Evolutionary conservation across 2,888 invertebrate species (phyloP), one percentile per base, ranked within the genome.

Genomic region (Eristalis pertinax): DNA sequence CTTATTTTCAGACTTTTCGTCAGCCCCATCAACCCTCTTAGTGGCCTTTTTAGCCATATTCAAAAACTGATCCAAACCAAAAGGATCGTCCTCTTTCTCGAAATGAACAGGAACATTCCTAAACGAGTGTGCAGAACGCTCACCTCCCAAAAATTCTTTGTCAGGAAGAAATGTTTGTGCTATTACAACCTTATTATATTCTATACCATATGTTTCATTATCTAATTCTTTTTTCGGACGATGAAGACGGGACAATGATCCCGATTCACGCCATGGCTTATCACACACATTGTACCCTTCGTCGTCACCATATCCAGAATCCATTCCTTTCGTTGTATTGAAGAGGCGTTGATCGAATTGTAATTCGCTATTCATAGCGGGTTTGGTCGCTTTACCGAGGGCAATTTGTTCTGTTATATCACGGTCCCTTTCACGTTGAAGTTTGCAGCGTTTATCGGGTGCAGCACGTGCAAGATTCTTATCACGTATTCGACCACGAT

Each of bases 361-460:
- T 0, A 96, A 95, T 91, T 98, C 99, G 0, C 96, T 96, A 7
- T 95, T 95, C 10, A 94, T 93, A 13, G 94, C 93, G 4, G 95
- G 95, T 91, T 97, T 96, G 0, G 98, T 96, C 0, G 99, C 99
- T 93, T 99, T 93, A 0, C 99, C 99, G 15, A 99, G 94, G 0
- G 99, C 99, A 89, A 99, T 99, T 94, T 99, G 98, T 92, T 99
- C 99, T 10, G 98, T 99, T 81, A 99, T 98, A 91, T 99, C 99
- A 4, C 99, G 95, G 90, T 99, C 99, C 2, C 98, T 95, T 91
- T 98, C 98, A 60, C 97, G 95, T 90, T 97, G 97, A 76, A 99
- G 92, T 90, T 98, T 97, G 0, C 97, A 96, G 93, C 97, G 95
- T 91, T 98, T 99, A 91, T 99, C 99, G 0, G 99, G 99, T 0